Conservation (phyloP, 2,113 vertebrate genomes). For the Parus major region DNA sequence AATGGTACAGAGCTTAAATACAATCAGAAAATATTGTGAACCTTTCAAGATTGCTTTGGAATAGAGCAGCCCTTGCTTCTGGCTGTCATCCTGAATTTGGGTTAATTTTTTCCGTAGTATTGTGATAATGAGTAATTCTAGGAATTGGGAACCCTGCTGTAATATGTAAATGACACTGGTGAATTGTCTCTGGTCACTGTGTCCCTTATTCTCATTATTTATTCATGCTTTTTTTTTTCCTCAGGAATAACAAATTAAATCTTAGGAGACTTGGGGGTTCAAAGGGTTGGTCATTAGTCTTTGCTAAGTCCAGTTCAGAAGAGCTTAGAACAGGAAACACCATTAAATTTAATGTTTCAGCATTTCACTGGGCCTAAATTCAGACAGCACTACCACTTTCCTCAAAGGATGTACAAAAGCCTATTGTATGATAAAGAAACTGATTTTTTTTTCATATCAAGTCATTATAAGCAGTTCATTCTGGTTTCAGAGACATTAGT, state of each 20-base stretch:
- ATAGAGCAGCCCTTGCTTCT: neutral
- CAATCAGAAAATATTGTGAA: neutral
- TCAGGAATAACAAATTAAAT: slow-evolving; percentile 41
- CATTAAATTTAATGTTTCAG: neutral
- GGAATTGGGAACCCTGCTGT: neutral
- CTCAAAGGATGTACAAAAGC: neutral
- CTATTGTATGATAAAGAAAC: neutral
- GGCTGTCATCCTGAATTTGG: neutral
- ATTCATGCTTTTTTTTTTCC: neutral
- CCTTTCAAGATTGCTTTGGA: neutral
- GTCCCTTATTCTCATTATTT: slow-evolving; percentile 47
- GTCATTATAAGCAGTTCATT: neutral
- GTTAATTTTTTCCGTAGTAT: neutral
- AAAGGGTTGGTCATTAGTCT: slow-evolving; percentile 32
- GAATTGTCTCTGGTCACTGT: slow-evolving; percentile 1
- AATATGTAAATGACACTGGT: neutral
- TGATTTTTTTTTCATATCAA: neutral
- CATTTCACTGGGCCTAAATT: neutral
- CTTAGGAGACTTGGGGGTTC: slow-evolving; percentile 12
- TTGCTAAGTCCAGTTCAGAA: slow-evolving; percentile 19
- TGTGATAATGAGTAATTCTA: slow-evolving; percentile 26
- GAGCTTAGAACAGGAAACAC: slow-evolving; percentile 19
- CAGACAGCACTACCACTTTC: neutral
- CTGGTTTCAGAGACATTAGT: neutral
- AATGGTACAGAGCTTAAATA: slow-evolving; percentile 5